Conservation (phyloP, 2,113 vertebrate genomes). For the Sapajus apella region DNA sequence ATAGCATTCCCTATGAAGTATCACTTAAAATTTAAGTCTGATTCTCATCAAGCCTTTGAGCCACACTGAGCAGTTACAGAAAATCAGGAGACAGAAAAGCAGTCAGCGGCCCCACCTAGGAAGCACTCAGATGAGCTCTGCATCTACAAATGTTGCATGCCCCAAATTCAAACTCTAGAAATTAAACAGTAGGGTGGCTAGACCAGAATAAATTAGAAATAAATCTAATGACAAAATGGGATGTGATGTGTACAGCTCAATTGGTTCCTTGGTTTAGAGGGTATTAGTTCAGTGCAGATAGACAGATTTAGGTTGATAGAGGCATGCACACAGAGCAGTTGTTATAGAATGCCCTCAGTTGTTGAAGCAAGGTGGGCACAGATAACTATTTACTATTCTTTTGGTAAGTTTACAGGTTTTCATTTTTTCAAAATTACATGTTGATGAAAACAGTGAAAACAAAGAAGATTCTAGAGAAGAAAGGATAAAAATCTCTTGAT, state of each 20-base stretch:
- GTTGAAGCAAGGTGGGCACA: background rate
- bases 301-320: background rate
- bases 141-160: accelerated
- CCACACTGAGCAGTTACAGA: background rate
- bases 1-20: background rate
- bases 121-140: accelerated
- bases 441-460: background rate
- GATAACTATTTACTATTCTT: background rate
- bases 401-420: background rate
- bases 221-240: background rate
- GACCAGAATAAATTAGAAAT: background rate
- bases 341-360: background rate
- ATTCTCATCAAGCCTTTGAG: background rate
- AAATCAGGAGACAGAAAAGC: background rate
- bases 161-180: background rate
- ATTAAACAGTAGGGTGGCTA: background rate
- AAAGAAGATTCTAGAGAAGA: background rate
- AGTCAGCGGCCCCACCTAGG: accelerated
- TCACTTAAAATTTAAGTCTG: background rate
- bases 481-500: background rate
- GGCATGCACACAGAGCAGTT: background rate
- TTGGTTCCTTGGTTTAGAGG: background rate
- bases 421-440: background rate
- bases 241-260: background rate
- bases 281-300: background rate